phyloP scores from a whole-genome alignment of 1,140 invertebrate genomes.

The Phthorimaea operculella region DNA sequence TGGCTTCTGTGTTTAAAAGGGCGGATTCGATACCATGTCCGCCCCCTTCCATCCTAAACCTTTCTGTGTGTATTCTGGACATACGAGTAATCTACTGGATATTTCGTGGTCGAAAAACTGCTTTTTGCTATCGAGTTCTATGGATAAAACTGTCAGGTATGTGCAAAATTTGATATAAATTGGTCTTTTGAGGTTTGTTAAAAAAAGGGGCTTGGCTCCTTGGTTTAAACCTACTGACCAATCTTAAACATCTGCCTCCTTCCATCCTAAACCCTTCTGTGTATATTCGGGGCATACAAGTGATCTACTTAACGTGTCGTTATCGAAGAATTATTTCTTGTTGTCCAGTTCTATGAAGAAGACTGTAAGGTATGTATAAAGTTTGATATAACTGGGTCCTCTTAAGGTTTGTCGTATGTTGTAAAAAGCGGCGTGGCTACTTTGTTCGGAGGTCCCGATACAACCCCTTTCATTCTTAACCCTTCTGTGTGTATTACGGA shows the following conservation, averaged over 20 bases:
- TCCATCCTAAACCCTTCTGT: slow-evolving; percentile 95
- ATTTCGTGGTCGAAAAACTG: slow-evolving; percentile 98
- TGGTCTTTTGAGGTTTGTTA: neutral
- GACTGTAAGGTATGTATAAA: slow-evolving; percentile 75
- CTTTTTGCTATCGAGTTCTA: slow-evolving; percentile 96
- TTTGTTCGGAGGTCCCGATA: slow-evolving; percentile 35
- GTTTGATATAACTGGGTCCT: neutral
- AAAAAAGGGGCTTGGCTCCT: neutral
- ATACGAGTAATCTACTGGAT: slow-evolving; percentile 96
- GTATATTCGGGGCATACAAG: slow-evolving; percentile 95
- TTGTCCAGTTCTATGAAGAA: slow-evolving; percentile 99
- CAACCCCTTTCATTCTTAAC: slow-evolving; percentile 91
- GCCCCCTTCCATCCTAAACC: slow-evolving; percentile 92
- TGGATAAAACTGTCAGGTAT: slow-evolving; percentile 92
- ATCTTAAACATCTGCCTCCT: slow-evolving; percentile 73
- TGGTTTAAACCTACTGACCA: too few species aligned
- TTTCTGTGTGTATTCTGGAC: slow-evolving; percentile 95
- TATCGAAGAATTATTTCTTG: slow-evolving; percentile 98
- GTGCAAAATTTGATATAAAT: neutral
- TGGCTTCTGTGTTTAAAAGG: slow-evolving; percentile 21
- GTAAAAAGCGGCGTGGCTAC: neutral
- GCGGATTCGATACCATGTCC: too few species aligned
- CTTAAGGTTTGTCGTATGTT: neutral
- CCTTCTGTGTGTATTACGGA: slow-evolving; percentile 94
- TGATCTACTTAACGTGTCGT: slow-evolving; percentile 95